A percentile compares a stretch with the other conserved stretches of the same genome.
Evolutionary conservation across 2,797 vertebrate genomes (phyloP).

Genomic region (Orientallactaga sibirica): DNA sequence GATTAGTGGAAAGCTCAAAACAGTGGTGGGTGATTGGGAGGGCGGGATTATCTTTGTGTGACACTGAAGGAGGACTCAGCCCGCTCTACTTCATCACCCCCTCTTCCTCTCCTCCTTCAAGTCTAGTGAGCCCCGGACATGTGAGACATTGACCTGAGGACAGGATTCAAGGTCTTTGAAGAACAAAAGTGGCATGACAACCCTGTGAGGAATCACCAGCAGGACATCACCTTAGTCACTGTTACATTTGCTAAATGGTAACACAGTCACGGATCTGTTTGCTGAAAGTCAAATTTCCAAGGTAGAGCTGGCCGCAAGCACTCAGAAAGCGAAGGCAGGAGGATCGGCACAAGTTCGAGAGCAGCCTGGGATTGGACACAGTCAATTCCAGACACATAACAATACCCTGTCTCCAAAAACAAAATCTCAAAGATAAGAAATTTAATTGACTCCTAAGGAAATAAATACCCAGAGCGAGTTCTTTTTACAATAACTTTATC

Average conservation of each 20-base stretch:
- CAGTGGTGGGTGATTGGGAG: not conserved
- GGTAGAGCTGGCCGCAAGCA: not conserved
- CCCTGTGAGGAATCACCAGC: not conserved
- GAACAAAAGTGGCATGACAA: not conserved
- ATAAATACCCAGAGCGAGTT: too few relatives aligned
- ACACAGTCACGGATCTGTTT: constrained; percentile 21
- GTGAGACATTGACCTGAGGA: not conserved
- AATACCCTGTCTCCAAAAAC: not conserved
- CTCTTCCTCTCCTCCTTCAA: too few relatives aligned
- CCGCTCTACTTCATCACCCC: not conserved
- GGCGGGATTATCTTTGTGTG: not conserved
- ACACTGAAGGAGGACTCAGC: not conserved
- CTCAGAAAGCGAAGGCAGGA: not conserved
- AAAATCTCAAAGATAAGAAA: constrained; percentile 14
- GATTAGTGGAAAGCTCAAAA: not conserved
- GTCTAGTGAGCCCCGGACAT: not conserved
- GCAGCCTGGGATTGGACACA: not conserved
- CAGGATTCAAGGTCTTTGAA: not conserved
- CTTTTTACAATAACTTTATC: not conserved
- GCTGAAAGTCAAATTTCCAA: not conserved
- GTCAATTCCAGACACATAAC: not conserved
- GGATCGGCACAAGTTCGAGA: not conserved
- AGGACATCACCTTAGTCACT: not conserved
- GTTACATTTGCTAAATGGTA: not conserved
- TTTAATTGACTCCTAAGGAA: not conserved